Conservation (phyloP, 1,140 invertebrate genomes). For the Magallana ariakensis region DNA sequence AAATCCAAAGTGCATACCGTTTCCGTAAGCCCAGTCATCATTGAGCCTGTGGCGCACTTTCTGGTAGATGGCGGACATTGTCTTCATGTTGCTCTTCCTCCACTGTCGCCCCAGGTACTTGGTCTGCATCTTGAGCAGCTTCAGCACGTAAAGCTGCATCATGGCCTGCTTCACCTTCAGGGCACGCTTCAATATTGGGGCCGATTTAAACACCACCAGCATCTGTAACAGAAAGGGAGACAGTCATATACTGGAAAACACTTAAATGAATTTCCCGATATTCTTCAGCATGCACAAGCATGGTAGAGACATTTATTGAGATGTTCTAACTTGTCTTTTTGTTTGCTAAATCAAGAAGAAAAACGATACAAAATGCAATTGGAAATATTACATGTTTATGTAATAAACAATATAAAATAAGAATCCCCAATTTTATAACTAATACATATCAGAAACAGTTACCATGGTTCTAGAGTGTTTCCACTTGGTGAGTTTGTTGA, state of each 20-base stretch:
- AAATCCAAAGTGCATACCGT: slow-evolving; percentile 83
- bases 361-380: too few species aligned
- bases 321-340: too few species aligned
- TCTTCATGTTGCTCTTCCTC: slow-evolving; percentile 99
- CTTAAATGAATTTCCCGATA: too few species aligned
- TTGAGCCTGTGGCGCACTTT: slow-evolving; percentile 93
- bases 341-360: too few species aligned
- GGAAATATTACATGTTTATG: too few species aligned
- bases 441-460: slow-evolving; percentile 49
- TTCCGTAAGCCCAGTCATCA: slow-evolving; percentile 99
- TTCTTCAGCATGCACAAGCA: too few species aligned
- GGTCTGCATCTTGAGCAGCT: slow-evolving; percentile 99
- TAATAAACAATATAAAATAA: too few species aligned
- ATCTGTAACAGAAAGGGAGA: slow-evolving; percentile 83
- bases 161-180: slow-evolving; percentile 94
- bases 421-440: too few species aligned
- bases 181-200: slow-evolving; percentile 97
- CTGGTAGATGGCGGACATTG: slow-evolving; percentile 98
- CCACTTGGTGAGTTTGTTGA: slow-evolving; percentile 99
- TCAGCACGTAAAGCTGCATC: slow-evolving; percentile 99
- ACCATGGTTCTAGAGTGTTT: slow-evolving; percentile 99
- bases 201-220: slow-evolving; percentile 99
- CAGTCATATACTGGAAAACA: too few species aligned
- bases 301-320: too few species aligned
- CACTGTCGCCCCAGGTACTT: slow-evolving; percentile 99